Evolutionary conservation across 2,888 invertebrate genomes (phyloP), one percentile per base, ranked within the genome.

Genomic region (Amblyjoppa proteus): DNA sequence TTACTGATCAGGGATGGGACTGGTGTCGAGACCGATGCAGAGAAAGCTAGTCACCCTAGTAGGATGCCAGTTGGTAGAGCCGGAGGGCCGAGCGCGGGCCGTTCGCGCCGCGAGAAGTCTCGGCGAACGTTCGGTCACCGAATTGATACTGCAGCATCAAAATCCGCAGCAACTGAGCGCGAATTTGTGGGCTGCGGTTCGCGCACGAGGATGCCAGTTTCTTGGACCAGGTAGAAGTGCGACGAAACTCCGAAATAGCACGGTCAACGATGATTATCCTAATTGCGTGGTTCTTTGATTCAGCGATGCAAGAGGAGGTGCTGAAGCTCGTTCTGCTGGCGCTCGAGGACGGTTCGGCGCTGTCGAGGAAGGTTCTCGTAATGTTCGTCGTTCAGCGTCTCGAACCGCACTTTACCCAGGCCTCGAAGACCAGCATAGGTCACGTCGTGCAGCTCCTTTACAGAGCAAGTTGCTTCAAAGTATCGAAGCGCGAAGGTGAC

Each of bases 221-320:
- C 96, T 99, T 45, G 99, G 99, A 7, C 99, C 99, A 89, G 96
- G 96, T 96, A 91, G 88, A 83, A 6, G n/a, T 71, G 38, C 41
- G 53, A 70, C 61, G n/a, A 25, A 13, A 73, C 64, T 49, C 45
- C 34, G 5, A 25, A 28, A 51, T 6, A 28, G 25, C 31, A 11
- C 66, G 6, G 45, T 49, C 45, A 34, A 38, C 13, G 7, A 66
- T 45, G 38, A 76, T 41, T 13, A 51, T 31, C 25, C n/a, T 49
- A 73, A 73, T 31, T 3, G 2, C 13, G 13, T 45, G 1, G 16
- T 2, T 61, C 16, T 41, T 75, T 11, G 16, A 25, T 34, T 49
- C 53, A 95, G 99, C 98, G 34, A 99, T 99, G 99, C 99, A 99
- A 95, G 99, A 99, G 94, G 99, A 99, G 94, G 99, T 99, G 76